These are phyloP conservation scores for Botia kubotai DNA, from an alignment of 2,797 vertebrate genomes.

Conservation along the genomic window DNA sequence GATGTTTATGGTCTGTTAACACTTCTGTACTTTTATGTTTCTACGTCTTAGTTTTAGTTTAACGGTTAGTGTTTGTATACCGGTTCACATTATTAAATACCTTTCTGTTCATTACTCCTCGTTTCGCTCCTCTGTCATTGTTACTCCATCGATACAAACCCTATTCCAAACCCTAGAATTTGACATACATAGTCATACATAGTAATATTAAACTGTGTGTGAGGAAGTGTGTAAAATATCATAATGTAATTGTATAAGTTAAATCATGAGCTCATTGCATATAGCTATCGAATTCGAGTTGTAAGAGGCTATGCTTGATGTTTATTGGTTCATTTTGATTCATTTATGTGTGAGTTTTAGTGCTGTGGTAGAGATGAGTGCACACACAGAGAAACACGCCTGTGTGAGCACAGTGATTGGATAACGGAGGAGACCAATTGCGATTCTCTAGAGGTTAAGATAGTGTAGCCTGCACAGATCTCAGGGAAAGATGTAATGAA, in stretches of 20 bases:
- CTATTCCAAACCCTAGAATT: neutral
- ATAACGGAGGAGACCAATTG: slow-evolving; percentile 1
- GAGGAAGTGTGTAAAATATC: neutral
- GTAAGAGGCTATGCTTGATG: neutral
- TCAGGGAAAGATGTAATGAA: slow-evolving; percentile 29
- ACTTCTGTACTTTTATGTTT: too few relatives aligned
- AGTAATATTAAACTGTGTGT: neutral
- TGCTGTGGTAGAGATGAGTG: neutral
- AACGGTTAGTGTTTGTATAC: too few relatives aligned
- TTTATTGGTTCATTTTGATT: neutral
- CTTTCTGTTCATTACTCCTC: too few relatives aligned
- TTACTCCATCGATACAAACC: too few relatives aligned
- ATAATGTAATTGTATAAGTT: neutral
- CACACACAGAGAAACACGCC: neutral
- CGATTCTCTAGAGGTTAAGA: neutral
- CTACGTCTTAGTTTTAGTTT: too few relatives aligned
- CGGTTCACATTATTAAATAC: too few relatives aligned
- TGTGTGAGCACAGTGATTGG: neutral
- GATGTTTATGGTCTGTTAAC: too few relatives aligned
- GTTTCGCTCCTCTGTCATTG: too few relatives aligned
- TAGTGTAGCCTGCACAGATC: slow-evolving; percentile 20
- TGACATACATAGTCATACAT: neutral
- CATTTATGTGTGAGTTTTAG: neutral
- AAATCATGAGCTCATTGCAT: too few relatives aligned
- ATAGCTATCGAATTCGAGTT: neutral